Evolutionary conservation across 2,113 vertebrate species (phyloP).

Genomic region (Saimiri boliviensis): DNA sequence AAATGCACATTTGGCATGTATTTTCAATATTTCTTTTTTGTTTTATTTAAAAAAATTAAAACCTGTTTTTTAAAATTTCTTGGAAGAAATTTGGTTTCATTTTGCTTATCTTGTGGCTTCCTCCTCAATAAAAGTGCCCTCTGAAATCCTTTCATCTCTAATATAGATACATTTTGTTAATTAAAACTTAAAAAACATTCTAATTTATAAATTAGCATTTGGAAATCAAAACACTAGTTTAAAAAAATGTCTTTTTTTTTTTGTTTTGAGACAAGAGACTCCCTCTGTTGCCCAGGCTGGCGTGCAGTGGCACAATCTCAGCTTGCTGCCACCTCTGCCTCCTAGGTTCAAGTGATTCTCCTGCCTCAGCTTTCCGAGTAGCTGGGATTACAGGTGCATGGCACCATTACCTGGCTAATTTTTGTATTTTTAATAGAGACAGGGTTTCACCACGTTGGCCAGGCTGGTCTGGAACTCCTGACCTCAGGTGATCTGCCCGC

Average conservation of each 20-base stretch:
- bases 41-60: constrained; percentile 37
- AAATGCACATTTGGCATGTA: not conserved
- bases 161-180: not conserved
- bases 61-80: constrained; percentile 32
- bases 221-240: not conserved
- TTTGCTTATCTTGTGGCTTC: not conserved
- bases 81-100: constrained; percentile 29
- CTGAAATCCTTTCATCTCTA: constrained; percentile 19
- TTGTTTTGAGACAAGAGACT: too few relatives aligned
- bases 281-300: too few relatives aligned
- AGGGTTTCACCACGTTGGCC: too few relatives aligned
- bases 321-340: too few relatives aligned
- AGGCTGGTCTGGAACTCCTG: too few relatives aligned
- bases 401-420: too few relatives aligned
- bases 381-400: too few relatives aligned
- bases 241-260: not conserved
- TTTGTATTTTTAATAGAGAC: too few relatives aligned
- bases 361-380: too few relatives aligned
- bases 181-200: constrained; percentile 26
- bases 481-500: too few relatives aligned
- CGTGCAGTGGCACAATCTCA: too few relatives aligned
- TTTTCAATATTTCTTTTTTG: constrained; percentile 31
- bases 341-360: too few relatives aligned
- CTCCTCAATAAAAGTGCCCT: not conserved
- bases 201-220: constrained; percentile 26